Evolutionary conservation across 2,888 invertebrate species (phyloP).

Genomic region (Habrosyne pyritoides): DNA sequence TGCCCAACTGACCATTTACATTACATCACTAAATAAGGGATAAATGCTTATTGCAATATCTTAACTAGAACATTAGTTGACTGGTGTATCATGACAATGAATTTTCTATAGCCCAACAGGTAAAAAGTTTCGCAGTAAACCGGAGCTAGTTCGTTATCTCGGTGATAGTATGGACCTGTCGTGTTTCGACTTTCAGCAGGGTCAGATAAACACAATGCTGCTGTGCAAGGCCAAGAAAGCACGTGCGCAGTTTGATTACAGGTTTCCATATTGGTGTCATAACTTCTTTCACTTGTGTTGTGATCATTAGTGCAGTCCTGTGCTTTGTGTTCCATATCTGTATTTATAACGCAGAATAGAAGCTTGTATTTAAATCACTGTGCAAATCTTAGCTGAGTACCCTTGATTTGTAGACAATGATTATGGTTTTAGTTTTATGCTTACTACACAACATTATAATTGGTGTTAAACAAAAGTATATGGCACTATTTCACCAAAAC

Average conservation of each 20-base stretch:
- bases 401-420: conserved; percentile 13
- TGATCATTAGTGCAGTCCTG: conserved; percentile 77
- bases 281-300: conserved; percentile 76
- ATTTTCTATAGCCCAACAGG: conserved; percentile 89
- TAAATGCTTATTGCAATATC: conserved; percentile 39
- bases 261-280: conserved; percentile 79
- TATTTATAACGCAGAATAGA: conserved; percentile 46
- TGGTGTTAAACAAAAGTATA: conserved; percentile 11
- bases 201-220: conserved; percentile 88
- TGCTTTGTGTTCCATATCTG: conserved; percentile 67
- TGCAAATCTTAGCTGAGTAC: conserved; percentile 34
- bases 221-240: conserved; percentile 88
- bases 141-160: conserved; percentile 90
- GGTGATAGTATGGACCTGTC: conserved; percentile 91
- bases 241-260: conserved; percentile 88
- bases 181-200: conserved; percentile 92
- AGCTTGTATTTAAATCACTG: conserved; percentile 49
- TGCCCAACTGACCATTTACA: conserved; percentile 46
- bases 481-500: conserved; percentile 6
- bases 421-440: background rate
- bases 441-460: background rate
- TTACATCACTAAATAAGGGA: conserved; percentile 55
- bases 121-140: conserved; percentile 92
- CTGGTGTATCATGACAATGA: conserved; percentile 59
- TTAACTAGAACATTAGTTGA: conserved; percentile 23